phyloP scores from a whole-genome alignment of 2,113 vertebrate genomes.

The Dolichallabes microphthalmus region DNA sequence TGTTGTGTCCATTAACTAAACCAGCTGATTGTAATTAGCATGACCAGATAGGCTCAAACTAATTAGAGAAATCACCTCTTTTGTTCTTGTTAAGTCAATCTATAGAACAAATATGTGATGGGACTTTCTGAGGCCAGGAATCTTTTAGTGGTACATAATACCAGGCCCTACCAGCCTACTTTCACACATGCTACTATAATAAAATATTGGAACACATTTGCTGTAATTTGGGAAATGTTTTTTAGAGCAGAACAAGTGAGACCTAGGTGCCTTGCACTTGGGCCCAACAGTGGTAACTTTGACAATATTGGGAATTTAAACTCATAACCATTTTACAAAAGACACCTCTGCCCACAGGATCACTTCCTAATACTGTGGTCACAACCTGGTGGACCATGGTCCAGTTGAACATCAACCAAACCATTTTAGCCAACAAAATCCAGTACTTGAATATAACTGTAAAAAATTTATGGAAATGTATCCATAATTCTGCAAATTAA shows the following conservation, averaged over 20 bases:
- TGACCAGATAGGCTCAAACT: too few relatives aligned
- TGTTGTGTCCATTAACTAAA: too few relatives aligned
- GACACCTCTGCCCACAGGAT: neutral
- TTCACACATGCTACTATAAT: too few relatives aligned
- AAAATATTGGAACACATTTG: neutral
- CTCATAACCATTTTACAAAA: too few relatives aligned
- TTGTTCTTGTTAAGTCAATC: too few relatives aligned
- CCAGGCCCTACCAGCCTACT: too few relatives aligned
- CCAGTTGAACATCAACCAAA: neutral
- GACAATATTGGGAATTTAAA: neutral
- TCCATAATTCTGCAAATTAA: neutral
- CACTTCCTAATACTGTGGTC: neutral
- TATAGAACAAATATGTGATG: too few relatives aligned
- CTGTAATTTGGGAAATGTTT: neutral
- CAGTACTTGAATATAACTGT: neutral
- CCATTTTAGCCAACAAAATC: neutral
- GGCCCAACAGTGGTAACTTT: neutral
- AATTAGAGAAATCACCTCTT: too few relatives aligned
- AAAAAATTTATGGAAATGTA: neutral
- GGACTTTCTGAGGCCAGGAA: too few relatives aligned
- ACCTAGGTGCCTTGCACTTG: neutral
- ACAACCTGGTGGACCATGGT: neutral
- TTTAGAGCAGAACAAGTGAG: neutral
- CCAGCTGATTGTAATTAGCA: too few relatives aligned
- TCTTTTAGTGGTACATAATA: too few relatives aligned